Base-by-base conservation (phyloP, 2,888 invertebrate species). In the Andrena fulva region DNA sequence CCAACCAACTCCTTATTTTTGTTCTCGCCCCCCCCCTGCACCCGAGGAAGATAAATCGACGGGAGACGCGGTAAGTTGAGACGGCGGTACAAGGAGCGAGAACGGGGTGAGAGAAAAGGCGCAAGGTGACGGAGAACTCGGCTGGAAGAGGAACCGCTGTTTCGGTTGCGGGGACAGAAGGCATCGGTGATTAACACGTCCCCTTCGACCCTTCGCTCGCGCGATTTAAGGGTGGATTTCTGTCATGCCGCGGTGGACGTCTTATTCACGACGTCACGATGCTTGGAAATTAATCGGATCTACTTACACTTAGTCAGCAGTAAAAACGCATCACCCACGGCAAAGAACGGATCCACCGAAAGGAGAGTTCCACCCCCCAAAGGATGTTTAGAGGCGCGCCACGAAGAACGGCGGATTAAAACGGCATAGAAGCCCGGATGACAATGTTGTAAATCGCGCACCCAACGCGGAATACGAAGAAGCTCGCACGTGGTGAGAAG, bases 31-130 rank as follows among this genome's bases (percentile, higher is more conserved):
- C 20, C 62, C 33, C 85, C 81, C 83, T 85, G 66, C 52, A 63
- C 79, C 62, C 33, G 12, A 2, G 66, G 68, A 82, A 88, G 86
- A 88, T 81, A 88, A 88, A 88, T 88, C 70, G 88, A 59, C 68
- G 54, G 33, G 64, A 31, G 59, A 64, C 33, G 35, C 33, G 31
- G 59, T 76, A 31, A 79, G 68, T 74, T 66, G 72, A 62, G 68
- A 67, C 59, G 48, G 42, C 8, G 54, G 31, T 62, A 31, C 33
- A 52, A 66, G 60, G 63, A 33, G 3, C 1, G 35, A 48, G 33
- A n/a, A 42, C 24, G 12, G 50, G 12, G 48, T 16, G 56, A 12
- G 59, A 52, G 59, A 64, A 59, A 70, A 52, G 42, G 12, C 0
- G 48, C 48, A 16, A 33, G 24, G n/a, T 3, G 29, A 29, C 10